phyloP scores from a whole-genome alignment of 2,888 invertebrate species.

The Epistrophe grossulariae region DNA sequence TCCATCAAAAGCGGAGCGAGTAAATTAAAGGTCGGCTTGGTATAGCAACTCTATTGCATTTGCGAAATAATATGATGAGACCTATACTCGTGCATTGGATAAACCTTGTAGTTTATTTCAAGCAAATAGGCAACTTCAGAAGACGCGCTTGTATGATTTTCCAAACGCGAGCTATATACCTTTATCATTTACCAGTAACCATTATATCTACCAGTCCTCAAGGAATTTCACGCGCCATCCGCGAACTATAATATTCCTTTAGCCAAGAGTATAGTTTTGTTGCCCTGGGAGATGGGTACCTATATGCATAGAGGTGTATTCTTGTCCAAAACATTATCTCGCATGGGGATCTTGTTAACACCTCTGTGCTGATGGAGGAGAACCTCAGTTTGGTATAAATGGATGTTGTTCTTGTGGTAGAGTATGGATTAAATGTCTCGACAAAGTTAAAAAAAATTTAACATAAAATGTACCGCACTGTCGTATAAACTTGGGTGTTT shows the following conservation, averaged over 20 bases:
- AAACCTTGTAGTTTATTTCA: slow-evolving; percentile 62
- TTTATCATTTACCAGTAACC: neutral
- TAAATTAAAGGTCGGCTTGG: slow-evolving; percentile 70
- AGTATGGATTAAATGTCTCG: slow-evolving; percentile 26
- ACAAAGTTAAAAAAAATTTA: slow-evolving; percentile 9
- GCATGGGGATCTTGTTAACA: slow-evolving; percentile 68
- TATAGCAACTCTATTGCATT: slow-evolving; percentile 4
- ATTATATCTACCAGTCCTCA: slow-evolving; percentile 6
- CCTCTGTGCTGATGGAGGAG: slow-evolving; percentile 48
- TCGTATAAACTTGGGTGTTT: neutral
- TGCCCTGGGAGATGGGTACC: slow-evolving; percentile 27
- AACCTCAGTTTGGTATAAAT: slow-evolving; percentile 49
- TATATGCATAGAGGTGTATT: no score
- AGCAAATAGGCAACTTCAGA: slow-evolving; percentile 30
- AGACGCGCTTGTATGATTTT: slow-evolving; percentile 29
- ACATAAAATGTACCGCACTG: neutral
- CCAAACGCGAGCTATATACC: slow-evolving; percentile 1
- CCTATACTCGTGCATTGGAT: slow-evolving; percentile 28
- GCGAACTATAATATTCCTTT: slow-evolving; percentile 55
- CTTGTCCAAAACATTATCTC: slow-evolving; percentile 45
- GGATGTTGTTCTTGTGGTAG: slow-evolving; percentile 35
- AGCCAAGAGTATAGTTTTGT: slow-evolving; percentile 19
- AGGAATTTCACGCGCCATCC: slow-evolving; percentile 67
- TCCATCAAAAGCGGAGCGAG: slow-evolving; percentile 59
- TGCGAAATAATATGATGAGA: slow-evolving; percentile 54